A percentile compares a stretch with the other conserved stretches of the same genome.
Conservation (phyloP, 2,113 vertebrate species). For the Onychostruthus taczanowskii region DNA sequence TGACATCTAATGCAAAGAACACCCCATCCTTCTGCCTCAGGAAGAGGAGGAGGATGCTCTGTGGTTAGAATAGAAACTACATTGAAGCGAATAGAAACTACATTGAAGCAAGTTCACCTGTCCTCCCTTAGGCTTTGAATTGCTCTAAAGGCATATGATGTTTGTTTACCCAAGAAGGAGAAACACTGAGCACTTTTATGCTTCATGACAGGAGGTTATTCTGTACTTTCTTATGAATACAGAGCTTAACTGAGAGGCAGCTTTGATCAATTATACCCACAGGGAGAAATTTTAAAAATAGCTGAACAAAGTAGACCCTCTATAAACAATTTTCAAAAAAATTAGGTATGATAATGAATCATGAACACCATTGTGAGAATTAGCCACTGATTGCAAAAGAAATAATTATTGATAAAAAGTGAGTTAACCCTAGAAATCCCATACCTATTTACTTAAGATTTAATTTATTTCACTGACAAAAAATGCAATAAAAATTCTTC, state of each 20-base stretch:
- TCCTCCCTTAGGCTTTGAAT: neutral
- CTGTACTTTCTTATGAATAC: neutral
- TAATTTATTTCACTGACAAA: constrained; percentile 37
- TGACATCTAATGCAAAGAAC: neutral
- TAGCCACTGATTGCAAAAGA: neutral
- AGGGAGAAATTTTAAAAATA: neutral
- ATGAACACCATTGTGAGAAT: neutral
- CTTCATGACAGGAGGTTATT: neutral
- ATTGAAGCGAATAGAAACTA: neutral
- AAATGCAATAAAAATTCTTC: constrained; percentile 48
- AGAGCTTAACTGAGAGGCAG: neutral
- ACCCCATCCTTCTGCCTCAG: neutral
- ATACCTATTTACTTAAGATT: neutral
- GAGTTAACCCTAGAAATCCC: neutral
- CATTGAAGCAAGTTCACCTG: neutral
- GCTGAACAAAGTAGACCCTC: neutral
- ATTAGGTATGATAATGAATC: neutral
- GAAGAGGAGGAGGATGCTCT: neutral
- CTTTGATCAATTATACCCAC: neutral
- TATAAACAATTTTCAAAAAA: neutral
- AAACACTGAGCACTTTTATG: neutral
- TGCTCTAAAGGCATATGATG: neutral
- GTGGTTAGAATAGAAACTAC: neutral
- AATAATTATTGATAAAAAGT: neutral
- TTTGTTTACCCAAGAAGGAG: neutral